Percentiles rank a stretch among this genome's conserved stretches.
These are phyloP conservation scores for Drosophila varians DNA, from an alignment of 1,140 invertebrate genomes.

Conservation along the genomic window DNA sequence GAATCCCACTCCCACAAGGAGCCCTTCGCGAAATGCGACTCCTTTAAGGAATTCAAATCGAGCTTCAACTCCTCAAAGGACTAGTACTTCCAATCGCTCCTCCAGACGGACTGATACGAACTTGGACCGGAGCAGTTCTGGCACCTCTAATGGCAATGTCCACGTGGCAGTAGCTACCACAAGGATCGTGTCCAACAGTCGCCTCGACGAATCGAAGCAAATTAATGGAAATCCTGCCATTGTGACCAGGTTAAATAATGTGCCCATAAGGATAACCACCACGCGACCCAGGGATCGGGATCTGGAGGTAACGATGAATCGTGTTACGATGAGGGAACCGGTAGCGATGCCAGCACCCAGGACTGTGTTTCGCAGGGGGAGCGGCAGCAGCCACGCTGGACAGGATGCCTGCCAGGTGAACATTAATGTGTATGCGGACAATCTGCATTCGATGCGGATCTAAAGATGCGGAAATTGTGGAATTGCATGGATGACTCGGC, in stretches of 20 bases:
- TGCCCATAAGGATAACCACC: constrained; percentile 67
- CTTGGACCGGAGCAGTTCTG: constrained; percentile 46
- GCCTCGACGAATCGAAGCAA: constrained; percentile 42
- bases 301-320: constrained; percentile 36
- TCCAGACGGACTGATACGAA: not conserved
- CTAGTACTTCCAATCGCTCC: too few species aligned
- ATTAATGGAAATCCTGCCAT: constrained; percentile 43
- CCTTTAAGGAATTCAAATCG: not conserved
- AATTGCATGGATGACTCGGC: not conserved
- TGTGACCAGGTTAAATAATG: constrained; percentile 52
- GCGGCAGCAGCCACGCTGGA: not conserved
- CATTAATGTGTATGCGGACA: constrained; percentile 70
- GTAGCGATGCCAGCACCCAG: not conserved
- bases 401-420: constrained; percentile 49
- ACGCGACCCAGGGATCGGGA: constrained; percentile 32
- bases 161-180: constrained; percentile 9
- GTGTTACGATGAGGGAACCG: constrained; percentile 20
- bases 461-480: constrained; percentile 8
- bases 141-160: constrained; percentile 45
- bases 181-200: not conserved
- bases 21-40: not conserved
- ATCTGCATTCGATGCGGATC: constrained; percentile 32
- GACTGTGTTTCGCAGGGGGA: not conserved
- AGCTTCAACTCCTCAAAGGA: not conserved
- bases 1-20: not conserved